Conservation (phyloP, 2,888 invertebrate species). For the Ceriagrion tenellum region DNA sequence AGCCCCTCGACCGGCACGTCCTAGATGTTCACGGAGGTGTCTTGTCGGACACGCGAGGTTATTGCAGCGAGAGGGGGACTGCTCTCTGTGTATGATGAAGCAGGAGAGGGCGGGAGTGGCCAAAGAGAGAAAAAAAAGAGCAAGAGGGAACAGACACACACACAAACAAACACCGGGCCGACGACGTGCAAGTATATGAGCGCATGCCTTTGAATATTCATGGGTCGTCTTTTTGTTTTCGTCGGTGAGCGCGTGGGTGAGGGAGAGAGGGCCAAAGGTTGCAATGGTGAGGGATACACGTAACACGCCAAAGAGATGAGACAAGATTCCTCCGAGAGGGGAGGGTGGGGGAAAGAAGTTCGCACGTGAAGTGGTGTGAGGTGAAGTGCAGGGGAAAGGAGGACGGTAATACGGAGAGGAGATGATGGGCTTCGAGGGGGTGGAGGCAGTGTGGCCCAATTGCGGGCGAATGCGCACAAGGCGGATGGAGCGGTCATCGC, state of each 20-base stretch:
- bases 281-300: not conserved
- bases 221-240: not conserved
- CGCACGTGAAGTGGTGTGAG: not conserved
- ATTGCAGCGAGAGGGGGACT: constrained; percentile 29
- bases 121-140: not conserved
- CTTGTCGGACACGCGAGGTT: constrained; percentile 54
- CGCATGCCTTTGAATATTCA: constrained; percentile 55
- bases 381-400: not conserved
- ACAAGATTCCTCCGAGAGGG: not conserved
- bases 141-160: not conserved
- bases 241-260: not conserved
- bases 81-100: not conserved
- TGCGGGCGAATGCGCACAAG: too few relatives aligned
- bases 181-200: not conserved
- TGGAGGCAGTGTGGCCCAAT: not conserved
- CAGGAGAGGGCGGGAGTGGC: not conserved
- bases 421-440: not conserved
- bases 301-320: not conserved
- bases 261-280: constrained; percentile 17
- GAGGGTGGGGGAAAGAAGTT: not conserved
- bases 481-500: too few relatives aligned
- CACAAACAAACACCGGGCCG: not conserved
- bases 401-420: not conserved
- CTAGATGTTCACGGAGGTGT: constrained; percentile 2
- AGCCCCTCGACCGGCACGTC: not conserved